Evolutionary conservation across 2,888 invertebrate species (phyloP), one percentile per base, ranked within the genome.

Genomic region (Hydraecia micacea): DNA sequence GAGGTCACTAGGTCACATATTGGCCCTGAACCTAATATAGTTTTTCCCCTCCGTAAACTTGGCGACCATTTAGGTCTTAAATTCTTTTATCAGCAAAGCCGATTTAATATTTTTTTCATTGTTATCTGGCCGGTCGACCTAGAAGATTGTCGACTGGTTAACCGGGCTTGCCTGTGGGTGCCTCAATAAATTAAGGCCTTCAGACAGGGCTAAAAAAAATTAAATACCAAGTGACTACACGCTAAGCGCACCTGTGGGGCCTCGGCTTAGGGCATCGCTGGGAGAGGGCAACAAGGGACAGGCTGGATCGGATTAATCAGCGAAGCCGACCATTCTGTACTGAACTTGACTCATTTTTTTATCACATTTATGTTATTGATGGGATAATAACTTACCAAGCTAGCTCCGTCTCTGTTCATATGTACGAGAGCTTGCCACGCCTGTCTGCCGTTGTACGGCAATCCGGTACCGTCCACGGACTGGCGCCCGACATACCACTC

Each of bases 371-470:
- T 8, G 11, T 25, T 36, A 36, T 36, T n/a, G 6, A 2, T 28
- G 18, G 28, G 3, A 68, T 15, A 46, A 65, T 73, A 32, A 39
- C 92, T 88, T 32, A 93, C 93, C 80, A 93, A 75, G 83, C 97
- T 97, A 3, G 98, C 97, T 1, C 98, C 98, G 0, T 94, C 94
- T 25, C 91, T 92, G 84, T 97, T 93, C 39, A 96, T 93, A 85
- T 97, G 95, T 66, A 97, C 95, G 15, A 98, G 91, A 71, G 97
- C 93, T 91, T 98, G 98, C 99, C 98, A 99, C 78, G 97, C 97
- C 88, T 98, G 98, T 0, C 99, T 96, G 0, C 97, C 94, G 93
- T 98, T 98, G 88, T 93, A 91, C 0, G 93, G 90, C 13, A 93
- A 91, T 7, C 90, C 92, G 0, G 90, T 90, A 36, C 93, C 95